phyloP scores from a whole-genome alignment of 2,113 vertebrate species.

The Melanostigma gelatinosum region DNA sequence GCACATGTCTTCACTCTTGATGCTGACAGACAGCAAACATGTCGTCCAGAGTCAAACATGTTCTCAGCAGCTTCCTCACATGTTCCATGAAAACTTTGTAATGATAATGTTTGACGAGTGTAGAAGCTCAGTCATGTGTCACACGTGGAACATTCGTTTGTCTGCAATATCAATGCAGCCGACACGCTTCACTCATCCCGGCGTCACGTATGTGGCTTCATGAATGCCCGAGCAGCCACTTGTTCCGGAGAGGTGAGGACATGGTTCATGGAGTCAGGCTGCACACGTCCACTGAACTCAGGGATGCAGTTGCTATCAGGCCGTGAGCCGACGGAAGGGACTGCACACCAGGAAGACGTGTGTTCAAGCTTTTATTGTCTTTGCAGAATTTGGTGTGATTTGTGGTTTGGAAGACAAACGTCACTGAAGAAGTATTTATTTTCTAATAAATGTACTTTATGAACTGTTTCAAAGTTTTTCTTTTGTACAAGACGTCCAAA shows the following conservation, averaged over 20 bases:
- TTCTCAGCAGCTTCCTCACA: background rate
- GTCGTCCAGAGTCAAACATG: background rate
- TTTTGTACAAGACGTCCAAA: background rate
- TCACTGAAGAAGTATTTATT: background rate
- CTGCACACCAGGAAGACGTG: background rate
- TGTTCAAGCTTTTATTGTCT: background rate
- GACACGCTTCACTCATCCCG: conserved; percentile 16
- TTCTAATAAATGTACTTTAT: background rate
- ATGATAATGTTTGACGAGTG: background rate
- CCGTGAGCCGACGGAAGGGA: background rate
- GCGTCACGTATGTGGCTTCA: conserved; percentile 14
- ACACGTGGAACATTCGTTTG: conserved; percentile 35
- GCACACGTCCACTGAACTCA: conserved; percentile 22
- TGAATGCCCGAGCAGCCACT: conserved; percentile 16
- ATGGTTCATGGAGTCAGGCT: conserved; percentile 9
- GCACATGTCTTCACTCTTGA: background rate
- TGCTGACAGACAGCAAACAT: background rate
- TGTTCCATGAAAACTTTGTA: conserved; percentile 10
- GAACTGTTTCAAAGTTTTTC: background rate
- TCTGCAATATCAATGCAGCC: conserved; percentile 41
- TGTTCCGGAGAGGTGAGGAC: background rate
- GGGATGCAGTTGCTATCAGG: conserved; percentile 15
- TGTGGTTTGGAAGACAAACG: background rate
- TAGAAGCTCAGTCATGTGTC: background rate
- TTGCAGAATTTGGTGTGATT: background rate